Conservation (phyloP, 2,113 vertebrate species). For the Apaloderma vittatum region DNA sequence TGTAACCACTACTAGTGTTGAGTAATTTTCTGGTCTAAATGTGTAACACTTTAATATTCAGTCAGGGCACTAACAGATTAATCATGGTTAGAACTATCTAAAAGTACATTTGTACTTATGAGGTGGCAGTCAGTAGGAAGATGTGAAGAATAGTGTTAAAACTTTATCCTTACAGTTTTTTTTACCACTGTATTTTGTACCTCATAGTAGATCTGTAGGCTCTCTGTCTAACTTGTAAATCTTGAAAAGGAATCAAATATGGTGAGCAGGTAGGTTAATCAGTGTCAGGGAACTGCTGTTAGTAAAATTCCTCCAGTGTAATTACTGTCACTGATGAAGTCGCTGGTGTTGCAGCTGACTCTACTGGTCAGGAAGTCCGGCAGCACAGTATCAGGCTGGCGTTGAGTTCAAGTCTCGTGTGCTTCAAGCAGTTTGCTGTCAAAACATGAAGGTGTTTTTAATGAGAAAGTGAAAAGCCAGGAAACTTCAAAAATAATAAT, state of each 20-base stretch:
- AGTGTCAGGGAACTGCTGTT: not conserved
- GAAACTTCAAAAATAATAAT: not conserved
- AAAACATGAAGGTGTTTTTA: not conserved
- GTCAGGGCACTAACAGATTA: not conserved
- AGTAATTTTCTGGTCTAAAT: not conserved
- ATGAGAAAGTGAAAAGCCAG: not conserved
- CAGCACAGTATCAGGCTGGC: not conserved
- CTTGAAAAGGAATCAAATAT: not conserved
- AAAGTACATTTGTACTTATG: not conserved
- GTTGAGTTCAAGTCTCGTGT: not conserved
- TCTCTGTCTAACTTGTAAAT: not conserved
- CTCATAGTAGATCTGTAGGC: not conserved
- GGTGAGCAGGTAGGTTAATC: slow-evolving; percentile 22
- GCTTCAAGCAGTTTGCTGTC: not conserved
- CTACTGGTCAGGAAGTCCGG: not conserved
- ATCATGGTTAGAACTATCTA: not conserved
- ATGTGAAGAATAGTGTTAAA: not conserved
- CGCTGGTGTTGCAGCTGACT: not conserved
- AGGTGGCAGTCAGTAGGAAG: not conserved
- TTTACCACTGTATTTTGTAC: not conserved
- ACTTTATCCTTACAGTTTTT: not conserved
- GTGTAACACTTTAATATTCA: not conserved
- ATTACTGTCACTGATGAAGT: slow-evolving; percentile 25
- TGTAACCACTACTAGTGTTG: not conserved
- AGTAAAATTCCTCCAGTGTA: slow-evolving; percentile 16